Base-by-base conservation (phyloP, 2,113 vertebrate species). In the Illadopsis cleaveri region DNA sequence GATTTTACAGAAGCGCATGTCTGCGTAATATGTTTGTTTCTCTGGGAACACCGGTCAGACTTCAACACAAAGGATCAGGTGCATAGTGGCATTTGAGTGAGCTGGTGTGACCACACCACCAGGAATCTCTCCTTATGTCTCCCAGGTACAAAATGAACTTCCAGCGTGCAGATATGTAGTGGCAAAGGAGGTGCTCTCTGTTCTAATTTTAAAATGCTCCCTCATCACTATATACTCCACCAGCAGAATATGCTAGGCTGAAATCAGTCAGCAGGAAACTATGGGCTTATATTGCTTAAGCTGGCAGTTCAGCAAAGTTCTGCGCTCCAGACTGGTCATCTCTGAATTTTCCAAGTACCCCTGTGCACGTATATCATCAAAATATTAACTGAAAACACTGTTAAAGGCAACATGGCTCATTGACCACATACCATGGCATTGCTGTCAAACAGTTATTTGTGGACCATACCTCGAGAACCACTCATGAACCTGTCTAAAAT, bases 371-470 rank as follows among this genome's bases (percentile, higher is more conserved):
- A 90, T 40, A 91, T 89, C 80, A 91, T 91, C 68, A 90, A 93
- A 97, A 92, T 94, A 96, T 97, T 96, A 96, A 94, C 82, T 89
- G 89, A 91, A 95, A 95, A 89, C 68, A 51, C 89, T 73, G 68
- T 92, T 83, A 93, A 93, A 92, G 64, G 80, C 60, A 89, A 28
- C 89, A 95, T 25, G 93, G 86, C 86, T 95, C 94, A 95, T 89
- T 95, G 94, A 93, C 83, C 60, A 16, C 60, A n/a, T 40, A 64
- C 83, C 47, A 75, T 9, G 72, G 64, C 3, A 1, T 40, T 93
- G 64, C 94, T 96, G 93, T 97, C 95, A 96, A 95, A 75, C 56
- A 83, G 82, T 91, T 95, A 94, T 96, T 97, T 97, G 94, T 93
- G 89, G 93, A 78, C 64, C 37, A 47, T 64, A 37, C 72, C 92